These are phyloP conservation scores for Hirundo rustica DNA, from an alignment of 2,797 vertebrate species.

Conservation along the genomic window DNA sequence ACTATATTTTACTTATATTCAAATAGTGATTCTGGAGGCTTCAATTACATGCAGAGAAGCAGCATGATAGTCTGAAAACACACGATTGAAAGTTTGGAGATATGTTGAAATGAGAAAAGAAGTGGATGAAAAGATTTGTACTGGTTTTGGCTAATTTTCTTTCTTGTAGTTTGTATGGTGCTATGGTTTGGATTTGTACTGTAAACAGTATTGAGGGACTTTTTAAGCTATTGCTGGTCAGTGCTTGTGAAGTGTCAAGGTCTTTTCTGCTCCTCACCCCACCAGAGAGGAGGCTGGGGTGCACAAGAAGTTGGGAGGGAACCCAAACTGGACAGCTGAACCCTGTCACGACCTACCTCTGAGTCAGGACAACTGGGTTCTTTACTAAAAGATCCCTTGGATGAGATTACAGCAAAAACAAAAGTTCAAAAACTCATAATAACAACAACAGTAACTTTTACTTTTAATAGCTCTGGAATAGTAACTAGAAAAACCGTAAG, in stretches of 20 bases:
- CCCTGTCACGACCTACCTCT: accelerated
- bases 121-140: neutral
- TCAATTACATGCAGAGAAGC: neutral
- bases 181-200: neutral
- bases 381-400: neutral
- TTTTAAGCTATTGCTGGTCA: neutral
- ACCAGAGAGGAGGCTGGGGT: neutral
- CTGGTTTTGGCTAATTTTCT: neutral
- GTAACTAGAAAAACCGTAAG: neutral
- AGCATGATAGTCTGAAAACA: neutral
- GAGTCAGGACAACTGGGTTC: neutral
- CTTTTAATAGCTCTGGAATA: neutral
- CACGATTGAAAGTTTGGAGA: neutral
- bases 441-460: neutral
- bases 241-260: neutral
- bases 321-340: neutral
- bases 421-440: too few species aligned
- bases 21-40: neutral
- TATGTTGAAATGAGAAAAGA: neutral
- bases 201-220: neutral
- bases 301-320: neutral
- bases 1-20: neutral
- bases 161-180: neutral
- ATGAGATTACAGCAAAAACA: neutral
- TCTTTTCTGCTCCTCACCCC: neutral